These are phyloP conservation scores for Montipora sp. DNA, from an alignment of 64 coral and sea anemone species.

Conservation along the genomic window DNA sequence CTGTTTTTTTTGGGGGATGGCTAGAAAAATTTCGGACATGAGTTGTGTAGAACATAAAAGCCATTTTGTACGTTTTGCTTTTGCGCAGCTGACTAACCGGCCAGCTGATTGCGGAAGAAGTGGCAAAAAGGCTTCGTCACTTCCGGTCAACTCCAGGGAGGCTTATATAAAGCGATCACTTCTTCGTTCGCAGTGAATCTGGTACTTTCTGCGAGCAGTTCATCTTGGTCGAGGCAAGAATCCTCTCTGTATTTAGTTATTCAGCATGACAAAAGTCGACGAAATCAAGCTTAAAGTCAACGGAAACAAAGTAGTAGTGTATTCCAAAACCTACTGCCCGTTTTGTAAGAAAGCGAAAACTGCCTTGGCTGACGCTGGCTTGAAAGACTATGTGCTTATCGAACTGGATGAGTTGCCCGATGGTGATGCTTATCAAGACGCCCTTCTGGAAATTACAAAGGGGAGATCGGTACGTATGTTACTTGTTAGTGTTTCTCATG, in stretches of 20 bases:
- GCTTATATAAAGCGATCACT: neutral
- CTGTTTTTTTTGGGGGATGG: no score
- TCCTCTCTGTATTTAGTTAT: no score
- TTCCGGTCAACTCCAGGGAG: neutral
- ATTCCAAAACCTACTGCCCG: constrained; percentile 77
- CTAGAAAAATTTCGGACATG: neutral
- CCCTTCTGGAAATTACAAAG: neutral
- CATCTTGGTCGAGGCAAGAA: no score
- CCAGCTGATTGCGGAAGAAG: no score
- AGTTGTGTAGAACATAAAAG: neutral
- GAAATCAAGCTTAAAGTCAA: neutral
- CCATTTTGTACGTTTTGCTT: no score
- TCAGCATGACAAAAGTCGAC: neutral
- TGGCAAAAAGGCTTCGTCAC: neutral
- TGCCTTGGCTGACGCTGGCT: constrained; percentile 50
- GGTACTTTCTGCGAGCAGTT: no score
- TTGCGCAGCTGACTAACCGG: no score
- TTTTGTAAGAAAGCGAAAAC: constrained; percentile 64
- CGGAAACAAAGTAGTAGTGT: constrained; percentile 68
- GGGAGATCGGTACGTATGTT: neutral
- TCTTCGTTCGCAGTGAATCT: no score
- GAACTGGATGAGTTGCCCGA: constrained; percentile 22
- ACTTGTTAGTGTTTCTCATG: neutral
- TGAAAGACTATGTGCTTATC: constrained; percentile 59
- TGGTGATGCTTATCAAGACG: neutral